Evolutionary conservation across 2,113 vertebrate genomes (phyloP).

Genomic region (Paratilapia polleni): DNA sequence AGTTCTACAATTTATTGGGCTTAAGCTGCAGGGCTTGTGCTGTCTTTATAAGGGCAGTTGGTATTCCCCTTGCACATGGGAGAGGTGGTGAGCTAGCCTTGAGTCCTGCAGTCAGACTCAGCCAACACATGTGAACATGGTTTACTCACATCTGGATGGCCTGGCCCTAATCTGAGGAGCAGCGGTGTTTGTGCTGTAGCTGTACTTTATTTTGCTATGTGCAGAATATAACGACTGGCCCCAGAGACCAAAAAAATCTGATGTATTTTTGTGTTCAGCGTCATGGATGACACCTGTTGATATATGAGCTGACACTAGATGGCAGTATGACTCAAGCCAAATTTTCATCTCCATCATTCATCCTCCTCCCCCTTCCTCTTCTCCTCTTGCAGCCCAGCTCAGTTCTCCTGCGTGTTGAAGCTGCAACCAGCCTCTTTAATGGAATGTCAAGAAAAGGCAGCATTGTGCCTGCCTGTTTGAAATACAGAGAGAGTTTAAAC

Average conservation of each 20-base stretch:
- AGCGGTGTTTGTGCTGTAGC: not conserved
- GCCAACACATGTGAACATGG: not conserved
- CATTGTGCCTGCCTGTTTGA: constrained; percentile 63
- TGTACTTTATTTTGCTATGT: not conserved
- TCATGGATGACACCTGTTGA: constrained; percentile 37
- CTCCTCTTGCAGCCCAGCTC: constrained; percentile 9
- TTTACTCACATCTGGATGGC: not conserved
- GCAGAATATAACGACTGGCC: not conserved
- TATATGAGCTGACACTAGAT: constrained; percentile 68
- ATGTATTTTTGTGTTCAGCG: constrained; percentile 9
- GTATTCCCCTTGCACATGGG: constrained; percentile 5
- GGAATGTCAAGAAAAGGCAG: constrained; percentile 75
- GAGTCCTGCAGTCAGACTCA: not conserved
- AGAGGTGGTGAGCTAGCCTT: not conserved
- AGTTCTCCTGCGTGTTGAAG: constrained; percentile 32
- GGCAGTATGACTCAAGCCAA: constrained; percentile 76
- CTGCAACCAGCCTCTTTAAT: constrained; percentile 71
- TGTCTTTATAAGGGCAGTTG: not conserved
- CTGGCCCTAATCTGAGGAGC: not conserved
- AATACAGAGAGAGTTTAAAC: constrained; percentile 72
- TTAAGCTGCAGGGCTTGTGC: constrained; percentile 20
- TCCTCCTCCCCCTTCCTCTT: not conserved
- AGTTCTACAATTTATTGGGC: constrained; percentile 41
- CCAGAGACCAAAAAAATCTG: not conserved
- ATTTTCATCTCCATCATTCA: not conserved